Evolutionary conservation across 2,888 invertebrate genomes (phyloP).

Genomic region (Cephalotes varians): DNA sequence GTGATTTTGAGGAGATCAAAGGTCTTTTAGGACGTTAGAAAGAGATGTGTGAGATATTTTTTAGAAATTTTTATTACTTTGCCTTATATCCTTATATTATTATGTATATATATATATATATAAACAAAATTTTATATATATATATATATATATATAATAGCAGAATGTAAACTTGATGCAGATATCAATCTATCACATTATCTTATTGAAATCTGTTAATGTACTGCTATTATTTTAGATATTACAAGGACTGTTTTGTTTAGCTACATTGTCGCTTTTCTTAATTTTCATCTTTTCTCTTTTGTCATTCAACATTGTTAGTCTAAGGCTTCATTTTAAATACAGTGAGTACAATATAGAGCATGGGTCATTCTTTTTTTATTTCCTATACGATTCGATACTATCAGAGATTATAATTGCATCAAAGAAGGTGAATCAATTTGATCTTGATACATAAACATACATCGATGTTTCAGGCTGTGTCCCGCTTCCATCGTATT

Average conservation of each 20-base stretch:
- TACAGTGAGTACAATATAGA: neutral
- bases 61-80: too few relatives aligned
- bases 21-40: too few relatives aligned
- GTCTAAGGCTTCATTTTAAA: neutral
- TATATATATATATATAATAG: too few relatives aligned
- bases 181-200: neutral
- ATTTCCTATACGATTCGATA: neutral
- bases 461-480: neutral
- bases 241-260: neutral
- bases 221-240: neutral
- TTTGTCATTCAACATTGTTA: neutral
- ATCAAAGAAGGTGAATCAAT: conserved; percentile 2
- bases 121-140: too few relatives aligned
- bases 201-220: neutral
- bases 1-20: neutral
- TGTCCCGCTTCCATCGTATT: neutral
- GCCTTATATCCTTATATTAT: too few relatives aligned
- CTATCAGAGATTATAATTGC: neutral
- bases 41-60: too few relatives aligned
- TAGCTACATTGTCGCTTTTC: neutral
- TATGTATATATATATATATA: too few relatives aligned
- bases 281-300: neutral
- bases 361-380: neutral
- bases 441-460: neutral
- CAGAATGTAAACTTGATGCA: neutral